phyloP scores from a whole-genome alignment of 2,888 invertebrate genomes.

The Drosophila paramelanica region DNA sequence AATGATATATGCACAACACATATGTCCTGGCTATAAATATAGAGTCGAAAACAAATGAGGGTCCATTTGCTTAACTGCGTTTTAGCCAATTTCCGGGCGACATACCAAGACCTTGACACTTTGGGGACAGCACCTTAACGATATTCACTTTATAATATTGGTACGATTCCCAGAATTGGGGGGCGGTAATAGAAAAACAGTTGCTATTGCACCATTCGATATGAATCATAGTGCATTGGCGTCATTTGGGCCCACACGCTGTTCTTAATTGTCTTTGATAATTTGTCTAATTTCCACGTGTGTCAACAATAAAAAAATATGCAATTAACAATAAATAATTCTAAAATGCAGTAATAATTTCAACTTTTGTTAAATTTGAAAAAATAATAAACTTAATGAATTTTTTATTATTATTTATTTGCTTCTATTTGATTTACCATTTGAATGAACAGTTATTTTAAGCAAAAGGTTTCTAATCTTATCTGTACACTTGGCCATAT shows the following conservation, averaged over 20 bases:
- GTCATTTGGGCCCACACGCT: conserved; percentile 5
- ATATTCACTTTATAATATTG: conserved; percentile 13
- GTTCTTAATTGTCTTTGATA: conserved; percentile 22
- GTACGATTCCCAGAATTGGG: conserved; percentile 30
- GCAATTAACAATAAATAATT: neutral
- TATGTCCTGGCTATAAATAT: neutral
- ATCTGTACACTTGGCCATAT: conserved; percentile 17
- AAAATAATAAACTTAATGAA: no score
- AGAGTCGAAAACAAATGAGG: neutral
- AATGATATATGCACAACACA: neutral
- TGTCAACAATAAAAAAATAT: no score
- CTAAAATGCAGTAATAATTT: no score
- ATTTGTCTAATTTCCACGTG: conserved; percentile 1
- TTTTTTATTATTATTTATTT: no score
- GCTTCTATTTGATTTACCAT: neutral
- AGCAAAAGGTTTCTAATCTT: conserved; percentile 19
- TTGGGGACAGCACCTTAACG: conserved; percentile 7
- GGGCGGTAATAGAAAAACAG: conserved; percentile 8
- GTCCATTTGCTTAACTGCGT: neutral
- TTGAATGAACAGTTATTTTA: no score
- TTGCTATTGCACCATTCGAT: conserved; percentile 26
- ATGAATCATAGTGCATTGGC: conserved; percentile 36
- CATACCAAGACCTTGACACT: conserved; percentile 32
- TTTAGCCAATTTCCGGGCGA: conserved; percentile 28
- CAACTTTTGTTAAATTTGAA: neutral